phyloP scores from a whole-genome alignment of 2,113 vertebrate genomes.

The Dasyornis broadbenti region DNA sequence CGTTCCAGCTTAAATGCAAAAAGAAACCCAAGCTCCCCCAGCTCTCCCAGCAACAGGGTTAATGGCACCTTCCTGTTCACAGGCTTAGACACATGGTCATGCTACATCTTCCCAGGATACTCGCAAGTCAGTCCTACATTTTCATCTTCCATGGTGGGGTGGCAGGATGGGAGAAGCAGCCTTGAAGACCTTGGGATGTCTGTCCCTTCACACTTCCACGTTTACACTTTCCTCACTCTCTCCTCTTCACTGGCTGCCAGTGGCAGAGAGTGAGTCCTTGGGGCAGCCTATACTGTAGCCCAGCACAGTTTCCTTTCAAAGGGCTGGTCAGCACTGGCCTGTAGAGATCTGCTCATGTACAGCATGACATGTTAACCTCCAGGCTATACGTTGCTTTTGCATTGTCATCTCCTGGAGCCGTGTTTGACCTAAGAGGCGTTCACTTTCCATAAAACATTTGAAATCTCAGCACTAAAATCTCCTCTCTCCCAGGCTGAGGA shows the following conservation, averaged over 20 bases:
- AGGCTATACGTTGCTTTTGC: not conserved
- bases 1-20: not conserved
- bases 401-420: not conserved
- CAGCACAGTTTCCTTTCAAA: not conserved
- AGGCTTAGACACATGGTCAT: not conserved
- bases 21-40: not conserved
- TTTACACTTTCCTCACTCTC: too few relatives aligned
- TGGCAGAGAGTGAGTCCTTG: not conserved
- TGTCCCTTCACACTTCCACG: not conserved
- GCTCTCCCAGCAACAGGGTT: not conserved
- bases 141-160: not conserved
- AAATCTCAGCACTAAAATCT: not conserved
- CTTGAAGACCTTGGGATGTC: not conserved
- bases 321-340: not conserved
- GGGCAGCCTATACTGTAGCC: not conserved
- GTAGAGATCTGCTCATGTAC: not conserved
- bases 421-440: not conserved
- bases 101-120: not conserved
- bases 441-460: not conserved
- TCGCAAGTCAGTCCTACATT: not conserved
- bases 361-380: accelerated
- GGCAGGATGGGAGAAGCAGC: not conserved
- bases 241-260: not conserved
- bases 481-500: not conserved
- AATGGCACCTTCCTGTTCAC: not conserved